Conservation (phyloP, 2,797 vertebrate genomes). For the Hybognathus amarus region DNA sequence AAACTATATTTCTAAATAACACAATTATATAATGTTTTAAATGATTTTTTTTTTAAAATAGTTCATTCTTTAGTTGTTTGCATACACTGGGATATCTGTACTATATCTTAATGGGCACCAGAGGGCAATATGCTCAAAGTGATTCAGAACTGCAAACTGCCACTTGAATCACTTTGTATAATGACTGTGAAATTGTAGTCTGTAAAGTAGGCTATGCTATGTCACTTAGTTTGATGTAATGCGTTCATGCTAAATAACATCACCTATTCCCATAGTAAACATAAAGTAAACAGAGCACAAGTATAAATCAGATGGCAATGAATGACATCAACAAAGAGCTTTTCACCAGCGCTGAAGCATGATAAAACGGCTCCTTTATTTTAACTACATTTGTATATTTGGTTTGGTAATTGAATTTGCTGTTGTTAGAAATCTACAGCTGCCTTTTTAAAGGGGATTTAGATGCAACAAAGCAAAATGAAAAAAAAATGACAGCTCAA, state of each 20-base stretch:
- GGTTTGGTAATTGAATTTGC: neutral
- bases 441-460: neutral
- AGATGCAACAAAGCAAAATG: neutral
- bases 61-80: slow-evolving; percentile 3
- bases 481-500: neutral
- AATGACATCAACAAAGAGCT: neutral
- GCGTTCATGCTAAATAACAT: neutral
- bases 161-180: neutral
- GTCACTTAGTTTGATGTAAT: neutral
- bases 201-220: neutral
- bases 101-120: slow-evolving; percentile 53
- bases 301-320: neutral
- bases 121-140: slow-evolving; percentile 49
- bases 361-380: neutral
- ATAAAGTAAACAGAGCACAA: neutral
- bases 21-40: neutral
- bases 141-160: slow-evolving; percentile 40
- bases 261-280: neutral
- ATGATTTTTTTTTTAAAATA: too few species aligned
- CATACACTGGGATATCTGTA: slow-evolving; percentile 12
- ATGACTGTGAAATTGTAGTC: neutral
- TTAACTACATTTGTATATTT: neutral
- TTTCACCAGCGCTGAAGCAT: neutral
- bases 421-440: neutral
- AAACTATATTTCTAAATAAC: neutral